Percentiles rank a stretch among this genome's conserved stretches.
These are phyloP conservation scores for Kryptolebias ocellatus DNA, from an alignment of 2,797 vertebrate genomes.

Conservation along the genomic window DNA sequence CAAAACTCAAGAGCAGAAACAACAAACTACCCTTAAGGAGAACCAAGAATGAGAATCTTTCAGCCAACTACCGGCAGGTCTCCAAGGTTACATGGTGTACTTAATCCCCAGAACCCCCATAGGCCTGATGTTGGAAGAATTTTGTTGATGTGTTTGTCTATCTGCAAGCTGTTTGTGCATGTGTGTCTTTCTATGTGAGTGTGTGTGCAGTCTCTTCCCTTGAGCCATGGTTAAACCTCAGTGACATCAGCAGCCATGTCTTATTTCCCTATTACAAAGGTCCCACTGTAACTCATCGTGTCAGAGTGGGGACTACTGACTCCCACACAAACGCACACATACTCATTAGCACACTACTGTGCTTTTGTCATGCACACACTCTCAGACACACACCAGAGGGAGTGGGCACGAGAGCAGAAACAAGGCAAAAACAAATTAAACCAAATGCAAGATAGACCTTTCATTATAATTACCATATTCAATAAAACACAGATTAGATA, in stretches of 20 bases:
- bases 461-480: conserved; percentile 82
- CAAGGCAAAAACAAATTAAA: conserved; percentile 80
- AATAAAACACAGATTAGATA: conserved; percentile 79
- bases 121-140: conserved; percentile 62
- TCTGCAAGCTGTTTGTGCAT: conserved; percentile 31
- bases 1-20: conserved; percentile 47
- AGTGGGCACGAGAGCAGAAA: conserved; percentile 53
- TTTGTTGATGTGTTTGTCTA: conserved; percentile 69
- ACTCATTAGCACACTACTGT: conserved; percentile 47
- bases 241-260: conserved; percentile 77
- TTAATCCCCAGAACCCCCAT: conserved; percentile 68
- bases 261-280: conserved; percentile 76
- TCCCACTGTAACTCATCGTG: conserved; percentile 71
- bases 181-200: conserved; percentile 7
- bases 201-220: conserved; percentile 42
- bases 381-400: conserved; percentile 37
- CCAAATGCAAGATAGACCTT: conserved; percentile 77
- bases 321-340: conserved; percentile 34
- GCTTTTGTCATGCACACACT: conserved; percentile 16
- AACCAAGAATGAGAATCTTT: conserved; percentile 39
- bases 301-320: conserved; percentile 62
- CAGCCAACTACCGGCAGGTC: conserved; percentile 62
- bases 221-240: conserved; percentile 70
- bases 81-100: conserved; percentile 71
- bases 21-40: conserved; percentile 49